These are phyloP conservation scores for Lateolabrax maculatus DNA, from an alignment of 2,797 vertebrate genomes.

Conservation along the genomic window DNA sequence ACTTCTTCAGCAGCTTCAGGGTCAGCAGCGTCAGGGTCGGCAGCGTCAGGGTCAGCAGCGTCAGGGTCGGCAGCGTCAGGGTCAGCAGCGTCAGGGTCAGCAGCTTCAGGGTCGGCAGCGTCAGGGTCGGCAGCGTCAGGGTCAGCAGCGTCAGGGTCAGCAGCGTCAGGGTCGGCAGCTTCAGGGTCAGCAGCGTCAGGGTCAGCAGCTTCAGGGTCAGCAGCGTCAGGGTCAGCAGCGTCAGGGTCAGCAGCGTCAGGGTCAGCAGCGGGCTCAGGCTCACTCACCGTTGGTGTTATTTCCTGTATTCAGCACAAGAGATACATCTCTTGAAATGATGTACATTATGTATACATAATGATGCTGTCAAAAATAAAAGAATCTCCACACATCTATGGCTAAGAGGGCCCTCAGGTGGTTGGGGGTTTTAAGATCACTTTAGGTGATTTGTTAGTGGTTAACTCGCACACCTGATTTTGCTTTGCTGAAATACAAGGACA, in stretches of 20 bases:
- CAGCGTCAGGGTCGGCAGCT: no score
- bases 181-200: neutral
- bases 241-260: neutral
- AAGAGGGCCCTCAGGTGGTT: neutral
- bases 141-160: no score
- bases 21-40: no score
- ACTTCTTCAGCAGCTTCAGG: neutral
- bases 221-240: neutral
- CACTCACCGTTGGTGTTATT: neutral
- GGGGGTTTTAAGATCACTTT: neutral
- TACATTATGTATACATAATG: neutral
- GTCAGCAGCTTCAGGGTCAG: neutral
- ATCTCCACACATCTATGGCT: neutral
- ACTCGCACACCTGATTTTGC: neutral
- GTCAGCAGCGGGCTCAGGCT: neutral
- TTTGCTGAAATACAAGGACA: neutral
- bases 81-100: no score
- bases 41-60: no score
- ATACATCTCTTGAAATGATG: neutral
- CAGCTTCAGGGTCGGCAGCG: no score
- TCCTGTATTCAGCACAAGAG: conserved; percentile 45
- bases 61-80: no score
- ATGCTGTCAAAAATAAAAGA: neutral
- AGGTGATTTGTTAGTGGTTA: neutral
- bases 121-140: no score